phyloP scores from a whole-genome alignment of 2,797 vertebrate genomes.

The Acanthurus tractus region DNA sequence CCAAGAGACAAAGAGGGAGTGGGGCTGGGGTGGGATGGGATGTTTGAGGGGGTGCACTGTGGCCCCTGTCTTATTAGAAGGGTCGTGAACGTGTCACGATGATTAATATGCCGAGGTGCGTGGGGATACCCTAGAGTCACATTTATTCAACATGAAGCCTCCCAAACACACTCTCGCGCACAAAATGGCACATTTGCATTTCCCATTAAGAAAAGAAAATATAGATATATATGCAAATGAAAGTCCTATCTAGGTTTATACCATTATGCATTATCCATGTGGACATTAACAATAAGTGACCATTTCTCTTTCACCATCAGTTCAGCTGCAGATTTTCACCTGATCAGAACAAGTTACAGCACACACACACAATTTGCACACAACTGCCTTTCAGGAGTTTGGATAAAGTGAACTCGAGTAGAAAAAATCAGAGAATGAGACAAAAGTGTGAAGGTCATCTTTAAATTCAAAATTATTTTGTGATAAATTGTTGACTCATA shows the following conservation, averaged over 20 bases:
- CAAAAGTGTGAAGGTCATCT: conserved; percentile 11
- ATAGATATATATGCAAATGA: conserved; percentile 89
- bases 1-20: conserved; percentile 88
- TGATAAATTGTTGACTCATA: too few relatives aligned
- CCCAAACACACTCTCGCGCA: conserved; percentile 83
- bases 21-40: conserved; percentile 83
- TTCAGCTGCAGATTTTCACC: conserved; percentile 61
- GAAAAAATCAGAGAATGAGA: background rate
- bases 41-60: conserved; percentile 86
- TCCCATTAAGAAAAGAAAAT: conserved; percentile 89
- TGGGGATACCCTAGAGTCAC: conserved; percentile 89
- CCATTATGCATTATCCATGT: conserved; percentile 81
- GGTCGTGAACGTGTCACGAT: conserved; percentile 92
- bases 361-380: conserved; percentile 17
- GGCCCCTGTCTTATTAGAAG: conserved; percentile 92
- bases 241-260: conserved; percentile 79
- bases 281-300: conserved; percentile 83
- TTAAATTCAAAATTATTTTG: background rate
- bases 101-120: conserved; percentile 91
- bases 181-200: conserved; percentile 90
- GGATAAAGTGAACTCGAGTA: conserved; percentile 9
- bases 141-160: conserved; percentile 86
- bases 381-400: conserved; percentile 29
- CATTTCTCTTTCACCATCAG: conserved; percentile 65
- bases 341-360: conserved; percentile 55